A percentile compares a stretch with the other conserved stretches of the same genome.
Conservation (phyloP, 2,888 invertebrate genomes). For the Salpingus planirostris region DNA sequence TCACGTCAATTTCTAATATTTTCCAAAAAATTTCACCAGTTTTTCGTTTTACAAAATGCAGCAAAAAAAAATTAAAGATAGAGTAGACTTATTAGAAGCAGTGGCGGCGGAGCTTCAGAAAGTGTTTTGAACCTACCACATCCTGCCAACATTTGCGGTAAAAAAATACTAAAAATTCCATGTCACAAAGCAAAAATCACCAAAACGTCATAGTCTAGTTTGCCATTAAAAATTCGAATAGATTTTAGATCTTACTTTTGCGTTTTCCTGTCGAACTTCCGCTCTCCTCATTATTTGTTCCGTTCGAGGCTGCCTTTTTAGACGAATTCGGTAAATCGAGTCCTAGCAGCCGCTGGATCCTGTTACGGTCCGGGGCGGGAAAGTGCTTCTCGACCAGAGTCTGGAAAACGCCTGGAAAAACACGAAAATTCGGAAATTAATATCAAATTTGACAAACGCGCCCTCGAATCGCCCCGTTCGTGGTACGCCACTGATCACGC, state of each 20-base stretch:
- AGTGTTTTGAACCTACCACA: no score
- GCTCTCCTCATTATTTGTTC: conserved; percentile 25
- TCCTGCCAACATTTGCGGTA: no score
- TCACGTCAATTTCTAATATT: no score
- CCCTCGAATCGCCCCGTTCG: background rate
- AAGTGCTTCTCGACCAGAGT: conserved; percentile 97
- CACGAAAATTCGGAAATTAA: conserved; percentile 1
- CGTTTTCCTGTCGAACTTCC: conserved; percentile 44
- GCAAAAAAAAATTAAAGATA: no score
- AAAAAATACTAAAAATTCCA: no score
- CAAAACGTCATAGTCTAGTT: no score
- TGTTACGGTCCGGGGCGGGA: conserved; percentile 80
- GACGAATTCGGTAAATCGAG: conserved; percentile 43
- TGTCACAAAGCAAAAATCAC: no score
- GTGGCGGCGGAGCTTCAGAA: no score
- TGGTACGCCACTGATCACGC: background rate
- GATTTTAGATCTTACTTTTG: conserved; percentile 52
- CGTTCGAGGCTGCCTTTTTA: conserved; percentile 24
- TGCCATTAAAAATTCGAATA: no score
- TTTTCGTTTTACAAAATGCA: no score
- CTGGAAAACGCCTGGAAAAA: conserved; percentile 73
- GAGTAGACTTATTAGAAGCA: no score
- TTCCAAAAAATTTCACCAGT: no score
- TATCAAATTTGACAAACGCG: background rate
- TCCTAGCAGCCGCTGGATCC: conserved; percentile 41